phyloP scores from a whole-genome alignment of 2,888 invertebrate species.

The Drosophila limbata region DNA sequence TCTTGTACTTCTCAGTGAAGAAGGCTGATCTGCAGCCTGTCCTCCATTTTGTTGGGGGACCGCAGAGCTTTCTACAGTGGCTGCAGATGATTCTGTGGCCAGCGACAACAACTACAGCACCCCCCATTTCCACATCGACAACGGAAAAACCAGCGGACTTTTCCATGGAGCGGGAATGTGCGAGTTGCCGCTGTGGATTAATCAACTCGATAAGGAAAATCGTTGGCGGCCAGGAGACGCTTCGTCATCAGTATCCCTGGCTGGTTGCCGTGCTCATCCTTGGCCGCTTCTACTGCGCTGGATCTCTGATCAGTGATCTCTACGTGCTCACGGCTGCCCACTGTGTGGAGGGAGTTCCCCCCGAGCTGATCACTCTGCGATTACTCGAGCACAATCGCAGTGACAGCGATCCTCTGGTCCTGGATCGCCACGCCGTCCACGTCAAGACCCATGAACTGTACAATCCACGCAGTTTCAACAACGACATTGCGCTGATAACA shows the following conservation, averaged over 20 bases:
- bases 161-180: slow-evolving; percentile 48
- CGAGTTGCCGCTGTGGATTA: slow-evolving; percentile 88
- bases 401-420: slow-evolving; percentile 62
- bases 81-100: slow-evolving; percentile 55
- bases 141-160: not conserved
- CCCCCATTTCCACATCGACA: slow-evolving; percentile 4
- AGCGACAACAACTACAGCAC: not conserved
- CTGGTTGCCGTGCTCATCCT: slow-evolving; percentile 88
- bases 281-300: slow-evolving; percentile 90
- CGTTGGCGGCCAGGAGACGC: slow-evolving; percentile 91
- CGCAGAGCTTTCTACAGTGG: slow-evolving; percentile 66
- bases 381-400: slow-evolving; percentile 90
- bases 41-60: not conserved
- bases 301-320: slow-evolving; percentile 89
- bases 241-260: slow-evolving; percentile 89
- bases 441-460: slow-evolving; percentile 88
- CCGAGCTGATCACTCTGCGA: slow-evolving; percentile 87
- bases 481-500: slow-evolving; percentile 92
- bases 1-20: not conserved
- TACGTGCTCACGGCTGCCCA: slow-evolving; percentile 92
- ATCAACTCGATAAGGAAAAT: slow-evolving; percentile 89
- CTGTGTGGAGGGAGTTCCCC: slow-evolving; percentile 88
- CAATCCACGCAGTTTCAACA: slow-evolving; percentile 90
- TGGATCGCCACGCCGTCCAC: slow-evolving; percentile 82
- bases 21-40: not conserved